phyloP scores from a whole-genome alignment of 2,888 invertebrate genomes.

The Siphlonurus alternatus region DNA sequence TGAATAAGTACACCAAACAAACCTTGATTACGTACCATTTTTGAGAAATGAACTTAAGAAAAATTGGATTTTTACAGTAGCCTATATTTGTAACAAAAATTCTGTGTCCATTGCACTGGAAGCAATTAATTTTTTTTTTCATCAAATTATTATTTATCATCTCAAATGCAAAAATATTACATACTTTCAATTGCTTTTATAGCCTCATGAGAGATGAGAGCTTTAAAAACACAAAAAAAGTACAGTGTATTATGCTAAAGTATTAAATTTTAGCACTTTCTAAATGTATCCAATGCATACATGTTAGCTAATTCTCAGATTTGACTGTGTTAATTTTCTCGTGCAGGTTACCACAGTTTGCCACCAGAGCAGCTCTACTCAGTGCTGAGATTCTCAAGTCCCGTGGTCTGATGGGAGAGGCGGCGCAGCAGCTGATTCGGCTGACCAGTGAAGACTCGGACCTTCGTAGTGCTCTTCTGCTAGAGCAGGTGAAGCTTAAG shows the following conservation, averaged over 20 bases:
- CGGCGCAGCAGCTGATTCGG: slow-evolving; percentile 85
- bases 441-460: slow-evolving; percentile 98
- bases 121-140: too few relatives aligned
- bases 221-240: background rate
- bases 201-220: too few relatives aligned
- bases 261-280: background rate
- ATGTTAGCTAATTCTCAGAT: background rate
- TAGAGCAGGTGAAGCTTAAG: slow-evolving; percentile 62
- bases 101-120: too few relatives aligned
- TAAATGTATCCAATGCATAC: slow-evolving; percentile 2
- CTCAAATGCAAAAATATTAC: too few relatives aligned
- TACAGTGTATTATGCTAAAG: too few relatives aligned
- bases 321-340: background rate
- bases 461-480: slow-evolving; percentile 74
- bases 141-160: too few relatives aligned
- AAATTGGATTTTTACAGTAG: too few relatives aligned
- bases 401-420: slow-evolving; percentile 63
- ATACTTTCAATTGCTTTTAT: too few relatives aligned
- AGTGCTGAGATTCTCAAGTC: slow-evolving; percentile 70
- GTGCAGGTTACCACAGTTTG: slow-evolving; percentile 84
- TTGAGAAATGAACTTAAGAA: background rate
- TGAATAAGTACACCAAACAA: background rate
- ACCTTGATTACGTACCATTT: background rate
- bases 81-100: too few relatives aligned
- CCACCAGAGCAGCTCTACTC: slow-evolving; percentile 77